Base-by-base conservation (phyloP, 2,113 vertebrate genomes). In the Cyanocitta stelleri region DNA sequence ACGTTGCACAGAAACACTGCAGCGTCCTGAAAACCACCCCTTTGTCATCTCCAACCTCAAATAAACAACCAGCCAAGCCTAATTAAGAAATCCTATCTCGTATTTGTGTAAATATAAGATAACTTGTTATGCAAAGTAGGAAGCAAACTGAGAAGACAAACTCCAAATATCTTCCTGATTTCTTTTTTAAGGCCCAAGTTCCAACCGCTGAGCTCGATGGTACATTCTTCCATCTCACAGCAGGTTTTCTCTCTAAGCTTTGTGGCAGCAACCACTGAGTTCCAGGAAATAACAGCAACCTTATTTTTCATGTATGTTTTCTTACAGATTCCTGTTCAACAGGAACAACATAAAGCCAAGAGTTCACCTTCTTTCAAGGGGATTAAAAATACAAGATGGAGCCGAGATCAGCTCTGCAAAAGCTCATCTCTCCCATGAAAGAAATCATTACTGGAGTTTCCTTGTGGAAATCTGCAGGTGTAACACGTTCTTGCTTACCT, bases 401-500 rank as follows among this genome's bases (percentile, higher is more conserved):
- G 39, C 41, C 11, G 54, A 77, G 63, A 79, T 27, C 32, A 29
- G 44, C 17, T 29, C 62, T 49, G 20, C 32, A 37, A 44, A 85
- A 82, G n/a, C 44, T 92, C 56, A 20, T 23, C 37, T 43, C 58
- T 69, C 49, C 69, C 58, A 69, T 0, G 27, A 62, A 76, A 39
- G 8, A 29, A 14, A 66, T 10, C 1, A 12, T 13, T 11, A 63
- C 15, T 16, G 33, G 21, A 29, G 20, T 16, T 35, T 19, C 68
- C 48, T 26, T 10, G 55, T 41, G 46, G 19, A 58, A 83, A 77
- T 29, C 72, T 11, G 12, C 12, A 52, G 37, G 37, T 27, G 5
- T 17, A 29, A 21, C 16, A 19, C 0, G 0, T 32, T 72, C 32
- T 62, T 46, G 87, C 97, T 95, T 89, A 99, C 99, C 98, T 99